A percentile compares a stretch with the other conserved stretches of the same genome.
Evolutionary conservation across 2,888 invertebrate genomes (phyloP).

Genomic region (Drosophila histrio): DNA sequence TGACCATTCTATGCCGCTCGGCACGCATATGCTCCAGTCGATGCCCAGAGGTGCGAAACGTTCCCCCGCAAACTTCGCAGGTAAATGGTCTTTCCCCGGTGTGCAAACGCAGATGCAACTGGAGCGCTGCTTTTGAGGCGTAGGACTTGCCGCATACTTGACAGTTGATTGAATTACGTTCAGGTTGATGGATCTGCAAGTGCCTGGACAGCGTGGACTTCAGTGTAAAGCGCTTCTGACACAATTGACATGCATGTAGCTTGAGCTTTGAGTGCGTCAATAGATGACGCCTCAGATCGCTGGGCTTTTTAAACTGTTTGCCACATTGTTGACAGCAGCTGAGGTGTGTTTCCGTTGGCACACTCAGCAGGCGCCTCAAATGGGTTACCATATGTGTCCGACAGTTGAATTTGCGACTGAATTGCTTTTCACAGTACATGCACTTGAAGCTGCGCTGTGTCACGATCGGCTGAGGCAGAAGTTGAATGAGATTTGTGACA

Average conservation of each 20-base stretch:
- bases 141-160: conserved; percentile 68
- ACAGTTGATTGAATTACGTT: conserved; percentile 25
- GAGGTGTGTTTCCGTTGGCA: background rate
- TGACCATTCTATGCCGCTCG: conserved; percentile 27
- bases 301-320: conserved; percentile 58
- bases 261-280: conserved; percentile 66
- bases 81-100: conserved; percentile 76
- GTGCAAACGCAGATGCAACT: conserved; percentile 76
- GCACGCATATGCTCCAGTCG: conserved; percentile 63
- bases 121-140: conserved; percentile 65
- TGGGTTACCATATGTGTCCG: conserved; percentile 64
- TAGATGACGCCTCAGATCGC: conserved; percentile 69
- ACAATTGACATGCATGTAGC: conserved; percentile 50
- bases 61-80: conserved; percentile 65
- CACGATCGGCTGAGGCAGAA: conserved; percentile 16
- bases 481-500: background rate
- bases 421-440: conserved; percentile 62
- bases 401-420: conserved; percentile 53
- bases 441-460: conserved; percentile 47
- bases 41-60: conserved; percentile 80
- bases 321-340: conserved; percentile 42
- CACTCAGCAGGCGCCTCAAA: conserved; percentile 31
- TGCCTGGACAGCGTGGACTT: conserved; percentile 33
- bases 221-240: conserved; percentile 26
- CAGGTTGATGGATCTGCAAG: conserved; percentile 26